Percentiles rank a stretch among this genome's conserved stretches.
phyloP scores from a whole-genome alignment of 1,140 invertebrate species.

The Piezodorus guildinii region DNA sequence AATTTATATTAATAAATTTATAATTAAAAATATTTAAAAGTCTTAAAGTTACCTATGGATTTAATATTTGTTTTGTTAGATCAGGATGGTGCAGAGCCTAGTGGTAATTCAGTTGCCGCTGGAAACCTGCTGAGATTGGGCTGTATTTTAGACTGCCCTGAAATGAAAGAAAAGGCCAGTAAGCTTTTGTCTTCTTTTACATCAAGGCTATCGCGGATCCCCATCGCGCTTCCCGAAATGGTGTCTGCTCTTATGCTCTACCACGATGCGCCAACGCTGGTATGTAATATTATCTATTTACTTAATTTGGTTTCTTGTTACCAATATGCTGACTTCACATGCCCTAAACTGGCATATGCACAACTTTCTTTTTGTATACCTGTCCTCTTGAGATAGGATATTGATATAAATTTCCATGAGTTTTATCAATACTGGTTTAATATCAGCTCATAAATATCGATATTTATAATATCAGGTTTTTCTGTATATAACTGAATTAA shows the following conservation, averaged over 20 bases:
- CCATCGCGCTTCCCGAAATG: slow-evolving; percentile 66
- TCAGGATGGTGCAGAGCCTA: slow-evolving; percentile 87
- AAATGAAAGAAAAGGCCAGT: slow-evolving; percentile 46
- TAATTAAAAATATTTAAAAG: no score
- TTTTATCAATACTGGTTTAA: no score
- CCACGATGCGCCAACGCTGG: slow-evolving; percentile 52
- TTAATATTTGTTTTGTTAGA: slow-evolving; percentile 44
- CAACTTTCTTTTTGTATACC: no score
- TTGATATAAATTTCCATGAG: no score
- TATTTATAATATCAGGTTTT: no score
- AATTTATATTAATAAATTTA: no score
- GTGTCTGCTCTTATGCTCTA: slow-evolving; percentile 57
- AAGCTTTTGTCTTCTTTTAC: slow-evolving; percentile 51
- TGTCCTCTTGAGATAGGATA: no score
- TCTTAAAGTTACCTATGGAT: neutral
- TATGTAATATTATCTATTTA: slow-evolving; percentile 30
- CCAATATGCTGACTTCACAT: no score
- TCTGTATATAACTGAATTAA: no score
- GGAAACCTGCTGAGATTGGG: slow-evolving; percentile 67
- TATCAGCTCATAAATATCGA: no score
- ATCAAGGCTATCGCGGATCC: slow-evolving; percentile 43
- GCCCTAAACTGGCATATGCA: no score
- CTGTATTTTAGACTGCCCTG: slow-evolving; percentile 47
- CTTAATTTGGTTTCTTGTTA: neutral
- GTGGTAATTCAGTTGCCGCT: slow-evolving; percentile 78